Percentiles rank a stretch among this genome's conserved stretches.
These are phyloP conservation scores for Drosophila repleta DNA, from an alignment of 1,140 invertebrate genomes.

Conservation along the genomic window DNA sequence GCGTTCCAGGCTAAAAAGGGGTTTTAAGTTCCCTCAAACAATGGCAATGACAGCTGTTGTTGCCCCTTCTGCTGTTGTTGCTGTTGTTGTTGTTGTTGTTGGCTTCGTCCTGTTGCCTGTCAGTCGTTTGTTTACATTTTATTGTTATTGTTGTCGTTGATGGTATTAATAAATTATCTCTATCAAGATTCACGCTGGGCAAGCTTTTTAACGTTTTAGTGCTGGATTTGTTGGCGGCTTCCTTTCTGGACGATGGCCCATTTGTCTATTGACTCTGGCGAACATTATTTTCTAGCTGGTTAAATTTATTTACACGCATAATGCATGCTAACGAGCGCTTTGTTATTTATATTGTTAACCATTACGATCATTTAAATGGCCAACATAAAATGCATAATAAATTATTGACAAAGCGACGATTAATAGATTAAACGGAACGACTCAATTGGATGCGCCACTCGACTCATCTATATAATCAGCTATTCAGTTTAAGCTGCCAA, in stretches of 20 bases:
- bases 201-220: constrained; percentile 55
- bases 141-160: constrained; percentile 81
- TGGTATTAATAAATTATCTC: constrained; percentile 82
- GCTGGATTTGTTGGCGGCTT: constrained; percentile 48
- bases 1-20: constrained; percentile 22
- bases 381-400: constrained; percentile 36
- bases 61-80: background rate
- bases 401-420: constrained; percentile 23
- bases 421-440: background rate
- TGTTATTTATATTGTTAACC: constrained; percentile 48
- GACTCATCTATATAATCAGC: background rate
- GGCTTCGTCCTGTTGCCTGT: constrained; percentile 28
- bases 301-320: constrained; percentile 73
- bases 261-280: constrained; percentile 65
- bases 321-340: constrained; percentile 70
- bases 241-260: constrained; percentile 41
- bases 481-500: background rate
- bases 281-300: constrained; percentile 80
- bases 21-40: constrained; percentile 25
- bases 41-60: constrained; percentile 12
- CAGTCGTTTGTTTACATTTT: constrained; percentile 81
- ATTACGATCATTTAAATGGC: constrained; percentile 41
- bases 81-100: constrained; percentile 1
- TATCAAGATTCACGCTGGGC: constrained; percentile 71
- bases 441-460: background rate